Base-by-base conservation (phyloP, 2,113 vertebrate genomes). In the Gadus chalcogrammus region DNA sequence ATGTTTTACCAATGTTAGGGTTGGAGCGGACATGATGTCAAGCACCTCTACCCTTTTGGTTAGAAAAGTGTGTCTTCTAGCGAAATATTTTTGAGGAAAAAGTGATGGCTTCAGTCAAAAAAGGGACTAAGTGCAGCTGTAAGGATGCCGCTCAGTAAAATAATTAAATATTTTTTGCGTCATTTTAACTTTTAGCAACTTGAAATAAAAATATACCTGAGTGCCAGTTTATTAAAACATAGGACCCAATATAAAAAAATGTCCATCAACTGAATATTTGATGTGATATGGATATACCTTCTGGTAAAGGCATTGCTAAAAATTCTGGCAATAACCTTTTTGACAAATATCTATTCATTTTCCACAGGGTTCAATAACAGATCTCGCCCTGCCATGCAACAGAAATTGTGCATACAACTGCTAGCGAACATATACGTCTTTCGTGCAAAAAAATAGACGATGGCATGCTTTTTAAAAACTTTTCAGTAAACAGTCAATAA, bases 311-410 rank as follows among this genome's bases (percentile, higher is more conserved):
- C 62, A 72, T 61, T 70, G 20, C 48, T 58, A 38, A 63, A 65
- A 55, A 18, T 64, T 27, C 9, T 62, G 59, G 52, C 59, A 63
- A 61, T 59, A 67, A 8, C 65, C 53, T n/a, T 1, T 31, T 69
- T 59, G 74, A 75, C 6, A 0, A 63, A 7, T 16, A 81, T 75
- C 73, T 79, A 48, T 48, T 11, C 42, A 48, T 71, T 74, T 80
- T 79, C 74, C 76, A 79, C 72, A 79, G 72, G 65, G 69, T 61
- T 82, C 70, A 72, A 68, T 48, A 76, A 73, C 71, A 74, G 82
- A 82, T 85, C 75, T 76, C 1, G 73, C 68, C 79, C 81, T 78
- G 64, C 82, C 85, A 86, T 89, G 86, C 82, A 71, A 79, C 78
- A 80, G 60, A 72, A 78, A 67, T 70, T 75, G 70, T 81, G 74